Evolutionary conservation across 2,113 vertebrate genomes (phyloP), one percentile per base, ranked within the genome.

Genomic region (Micromys minutus): DNA sequence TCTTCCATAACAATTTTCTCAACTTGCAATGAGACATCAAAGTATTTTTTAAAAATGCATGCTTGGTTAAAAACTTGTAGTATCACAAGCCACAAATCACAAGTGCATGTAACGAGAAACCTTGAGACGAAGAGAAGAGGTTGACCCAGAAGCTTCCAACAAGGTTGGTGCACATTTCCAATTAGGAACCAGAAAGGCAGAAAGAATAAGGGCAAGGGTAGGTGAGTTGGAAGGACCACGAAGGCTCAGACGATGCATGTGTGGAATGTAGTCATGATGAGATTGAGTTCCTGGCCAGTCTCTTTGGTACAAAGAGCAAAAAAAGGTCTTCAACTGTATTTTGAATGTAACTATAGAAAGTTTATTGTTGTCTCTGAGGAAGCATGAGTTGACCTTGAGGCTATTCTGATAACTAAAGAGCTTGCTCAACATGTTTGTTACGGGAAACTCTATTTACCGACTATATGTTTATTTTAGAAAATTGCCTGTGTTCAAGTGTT

Each of bases 341-440:
- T 74, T 36, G 26, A 59, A 84, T 92, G 91, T 77, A 50, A 74
- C 77, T 93, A 8, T 50, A 67, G 81, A 65, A 87, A 75, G 77
- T 67, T 89, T 77, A 87, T 83, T 83, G 12, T 74, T 77, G 13
- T 77, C 55, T 90, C 57, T 5, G 71, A 36, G 81, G 50, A 89
- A 91, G 79, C 81, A 3, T 2, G 80, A 79, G 50, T 88, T 55
- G 72, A 88, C 69, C 92, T 90, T 85, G 50, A 94, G 61, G 45
- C 69, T 59, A 10, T 63, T 76, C 63, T 39, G n/a, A 84, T 61
- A 47, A 93, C 89, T 50, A 59, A 89, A 89, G 91, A 90, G 75
- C 93, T 69, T 63, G 71, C 55, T 91, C 94, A 90, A 90, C 71
- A 67, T 94, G 80, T 91, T 96, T 75, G 6, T 96, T 93, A 71